Evolutionary conservation across 53 echinoderm and acorn worm species (phyloP).

Genomic region (Luidia sarsii): DNA sequence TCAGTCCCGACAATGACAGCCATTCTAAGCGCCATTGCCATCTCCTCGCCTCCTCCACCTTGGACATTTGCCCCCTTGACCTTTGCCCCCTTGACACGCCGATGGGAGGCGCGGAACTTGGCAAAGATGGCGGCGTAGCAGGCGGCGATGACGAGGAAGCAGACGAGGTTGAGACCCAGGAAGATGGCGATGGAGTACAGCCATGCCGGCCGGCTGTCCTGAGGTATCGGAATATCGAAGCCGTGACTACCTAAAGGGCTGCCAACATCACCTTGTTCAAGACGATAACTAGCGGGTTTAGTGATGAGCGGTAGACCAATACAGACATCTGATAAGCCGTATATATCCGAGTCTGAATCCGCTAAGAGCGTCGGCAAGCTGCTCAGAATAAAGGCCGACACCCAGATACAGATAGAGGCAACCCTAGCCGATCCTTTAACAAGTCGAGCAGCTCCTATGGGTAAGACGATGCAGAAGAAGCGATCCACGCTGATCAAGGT

Average conservation of each 20-base stretch:
- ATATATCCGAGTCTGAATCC: conserved; percentile 43
- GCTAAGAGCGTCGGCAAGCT: conserved; percentile 15
- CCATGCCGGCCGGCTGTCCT: conserved; percentile 50
- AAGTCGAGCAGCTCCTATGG: neutral
- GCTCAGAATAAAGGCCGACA: conserved; percentile 24
- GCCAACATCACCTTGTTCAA: conserved; percentile 3
- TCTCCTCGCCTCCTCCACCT: conserved; percentile 23
- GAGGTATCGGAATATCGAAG: neutral
- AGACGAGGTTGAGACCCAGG: conserved; percentile 63
- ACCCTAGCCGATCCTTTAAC: neutral
- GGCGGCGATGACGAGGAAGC: conserved; percentile 41
- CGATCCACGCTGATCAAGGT: conserved; percentile 21
- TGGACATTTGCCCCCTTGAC: neutral
- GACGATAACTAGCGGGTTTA: neutral
- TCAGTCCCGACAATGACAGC: conserved; percentile 63
- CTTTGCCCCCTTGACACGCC: neutral
- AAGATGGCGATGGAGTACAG: conserved; percentile 61
- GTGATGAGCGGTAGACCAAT: conserved; percentile 71
- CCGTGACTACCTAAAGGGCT: conserved; percentile 8
- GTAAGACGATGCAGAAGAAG: conserved; percentile 15
- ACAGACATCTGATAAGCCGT: conserved; percentile 70
- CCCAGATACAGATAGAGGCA: conserved; percentile 27
- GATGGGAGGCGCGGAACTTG: conserved; percentile 18
- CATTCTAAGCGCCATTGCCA: conserved; percentile 56
- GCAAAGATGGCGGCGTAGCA: conserved; percentile 54